Evolutionary conservation across 2,797 vertebrate species (phyloP).

Genomic region (Hozukius guyotensis): DNA sequence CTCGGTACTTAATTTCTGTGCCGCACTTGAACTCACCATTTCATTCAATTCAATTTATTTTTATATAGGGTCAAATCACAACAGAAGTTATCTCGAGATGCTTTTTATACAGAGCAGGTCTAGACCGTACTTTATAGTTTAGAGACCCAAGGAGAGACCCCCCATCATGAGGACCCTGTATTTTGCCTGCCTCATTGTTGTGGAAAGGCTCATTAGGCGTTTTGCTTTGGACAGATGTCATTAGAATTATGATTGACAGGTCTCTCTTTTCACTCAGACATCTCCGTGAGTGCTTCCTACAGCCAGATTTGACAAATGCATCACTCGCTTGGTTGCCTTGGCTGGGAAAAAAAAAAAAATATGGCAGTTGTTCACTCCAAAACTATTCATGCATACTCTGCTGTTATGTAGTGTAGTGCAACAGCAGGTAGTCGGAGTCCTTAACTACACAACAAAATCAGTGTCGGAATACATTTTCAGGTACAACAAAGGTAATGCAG

Average conservation of each 20-base stretch:
- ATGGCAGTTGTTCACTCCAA: background rate
- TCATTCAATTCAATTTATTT: background rate
- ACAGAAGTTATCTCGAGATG: too few relatives aligned
- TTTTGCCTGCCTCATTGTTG: background rate
- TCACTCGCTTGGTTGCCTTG: background rate
- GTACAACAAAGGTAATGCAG: background rate
- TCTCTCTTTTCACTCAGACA: background rate
- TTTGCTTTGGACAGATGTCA: background rate
- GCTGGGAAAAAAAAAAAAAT: background rate
- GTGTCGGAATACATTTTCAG: background rate
- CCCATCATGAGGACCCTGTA: background rate
- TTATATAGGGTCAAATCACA: too few relatives aligned
- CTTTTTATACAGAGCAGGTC: too few relatives aligned
- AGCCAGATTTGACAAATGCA: background rate
- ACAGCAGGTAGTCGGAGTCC: background rate
- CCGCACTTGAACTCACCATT: background rate
- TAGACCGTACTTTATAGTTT: background rate
- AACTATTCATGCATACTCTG: background rate
- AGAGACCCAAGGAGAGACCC: too few relatives aligned
- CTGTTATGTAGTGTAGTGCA: background rate
- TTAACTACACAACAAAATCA: background rate
- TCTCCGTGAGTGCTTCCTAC: background rate
- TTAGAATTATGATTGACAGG: background rate
- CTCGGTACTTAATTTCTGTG: background rate
- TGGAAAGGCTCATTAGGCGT: background rate